Conservation (phyloP, 2,113 vertebrate genomes). For the Hippocampus mohnikei region DNA sequence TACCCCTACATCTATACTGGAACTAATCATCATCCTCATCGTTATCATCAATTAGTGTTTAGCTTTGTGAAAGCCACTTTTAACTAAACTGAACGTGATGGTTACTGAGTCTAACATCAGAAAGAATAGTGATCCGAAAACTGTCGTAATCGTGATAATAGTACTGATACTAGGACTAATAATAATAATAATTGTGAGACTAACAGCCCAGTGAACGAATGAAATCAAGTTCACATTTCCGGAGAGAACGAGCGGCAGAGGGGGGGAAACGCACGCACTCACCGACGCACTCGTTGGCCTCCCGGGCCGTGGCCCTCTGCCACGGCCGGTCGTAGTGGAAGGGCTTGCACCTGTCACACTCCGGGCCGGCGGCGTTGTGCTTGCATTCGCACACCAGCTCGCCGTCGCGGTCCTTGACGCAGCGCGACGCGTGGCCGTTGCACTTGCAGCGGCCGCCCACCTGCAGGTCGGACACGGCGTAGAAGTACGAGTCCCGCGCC, state of each 20-base stretch:
- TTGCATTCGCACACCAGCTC: constrained; percentile 93
- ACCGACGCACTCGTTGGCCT: constrained; percentile 99
- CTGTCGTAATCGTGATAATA: too few relatives aligned
- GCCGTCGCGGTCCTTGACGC: constrained; percentile 90
- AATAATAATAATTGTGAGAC: too few relatives aligned
- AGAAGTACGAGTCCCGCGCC: constrained; percentile 92
- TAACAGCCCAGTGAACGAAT: background rate
- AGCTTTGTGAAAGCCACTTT: too few relatives aligned
- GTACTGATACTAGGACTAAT: too few relatives aligned
- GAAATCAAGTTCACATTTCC: background rate
- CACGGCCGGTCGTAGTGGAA: constrained; percentile 98
- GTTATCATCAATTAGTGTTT: too few relatives aligned
- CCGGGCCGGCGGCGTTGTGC: constrained; percentile 92
- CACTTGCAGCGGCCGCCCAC: constrained; percentile 97
- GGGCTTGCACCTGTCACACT: constrained; percentile 97
- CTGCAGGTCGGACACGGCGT: constrained; percentile 94
- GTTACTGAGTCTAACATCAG: background rate
- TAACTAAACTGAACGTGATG: background rate
- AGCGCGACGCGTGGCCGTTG: constrained; percentile 94
- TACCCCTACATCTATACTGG: too few relatives aligned
- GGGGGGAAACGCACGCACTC: constrained; percentile 52
- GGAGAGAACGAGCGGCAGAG: background rate
- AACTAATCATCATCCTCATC: too few relatives aligned
- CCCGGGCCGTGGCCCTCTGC: constrained; percentile 92
- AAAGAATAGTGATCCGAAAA: too few relatives aligned